These are phyloP conservation scores for Archegozetes longisetosus DNA, from an alignment of 1,140 invertebrate genomes.

Conservation along the genomic window DNA sequence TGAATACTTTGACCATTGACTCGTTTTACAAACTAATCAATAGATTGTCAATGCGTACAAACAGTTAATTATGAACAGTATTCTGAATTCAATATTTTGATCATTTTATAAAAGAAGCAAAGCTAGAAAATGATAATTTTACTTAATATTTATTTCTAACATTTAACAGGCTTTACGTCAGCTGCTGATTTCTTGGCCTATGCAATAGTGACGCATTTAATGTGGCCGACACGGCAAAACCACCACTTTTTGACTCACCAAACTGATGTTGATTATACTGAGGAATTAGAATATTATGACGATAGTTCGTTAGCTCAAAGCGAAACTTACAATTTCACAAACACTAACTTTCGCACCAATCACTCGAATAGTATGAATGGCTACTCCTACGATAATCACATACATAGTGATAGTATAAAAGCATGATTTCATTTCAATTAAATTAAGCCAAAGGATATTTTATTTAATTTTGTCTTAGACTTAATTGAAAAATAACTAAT, in stretches of 20 bases:
- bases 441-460: too few relatives aligned
- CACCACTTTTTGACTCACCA: constrained; percentile 13
- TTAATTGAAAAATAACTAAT: too few relatives aligned
- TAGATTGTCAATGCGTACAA: too few relatives aligned
- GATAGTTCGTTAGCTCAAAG: not conserved
- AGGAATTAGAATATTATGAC: constrained; percentile 11
- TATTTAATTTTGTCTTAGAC: too few relatives aligned
- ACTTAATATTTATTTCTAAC: constrained; percentile 18
- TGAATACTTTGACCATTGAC: too few relatives aligned
- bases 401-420: constrained; percentile 1
- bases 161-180: constrained; percentile 65
- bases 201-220: constrained; percentile 76
- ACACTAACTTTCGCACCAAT: not conserved
- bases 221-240: constrained; percentile 49
- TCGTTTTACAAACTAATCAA: too few relatives aligned
- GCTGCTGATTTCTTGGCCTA: constrained; percentile 85
- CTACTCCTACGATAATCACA: constrained; percentile 7
- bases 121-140: too few relatives aligned
- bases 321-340: constrained; percentile 5
- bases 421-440: not conserved
- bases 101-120: too few relatives aligned
- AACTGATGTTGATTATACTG: not conserved
- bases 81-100: too few relatives aligned
- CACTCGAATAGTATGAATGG: not conserved
- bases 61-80: too few relatives aligned